Base-by-base conservation (phyloP, 2,888 invertebrate species). In the Didymodactylos carnosus region DNA sequence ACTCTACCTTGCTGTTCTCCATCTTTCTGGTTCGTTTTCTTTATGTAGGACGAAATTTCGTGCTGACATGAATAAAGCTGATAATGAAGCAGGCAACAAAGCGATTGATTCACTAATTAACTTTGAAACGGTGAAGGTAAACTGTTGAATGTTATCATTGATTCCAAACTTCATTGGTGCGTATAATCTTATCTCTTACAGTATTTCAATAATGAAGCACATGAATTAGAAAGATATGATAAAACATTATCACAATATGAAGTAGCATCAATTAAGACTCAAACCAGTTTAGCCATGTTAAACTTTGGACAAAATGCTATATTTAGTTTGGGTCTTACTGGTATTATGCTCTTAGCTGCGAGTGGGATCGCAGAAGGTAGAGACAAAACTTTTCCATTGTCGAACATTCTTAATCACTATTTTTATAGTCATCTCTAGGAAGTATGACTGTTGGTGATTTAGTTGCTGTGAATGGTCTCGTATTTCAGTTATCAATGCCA, bases 71-170 rank as follows among this genome's bases (percentile, higher is more conserved):
- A 99, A 99, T 85, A 88, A 88, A 82, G 95, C 97, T 0, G 98
- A 99, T 86, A 94, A 94, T 83, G 93, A 95, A 81, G 95, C 98
- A 0, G 94, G 97, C 23, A 94, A 94, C 83, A 92, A 92, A 84
- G 97, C 97, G 2, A 88, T 98, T 74, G 98, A 98, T 86, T 97
- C 97, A 0, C 87, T 99, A 49, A 94, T 99, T 79, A 98, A 98
- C 85, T 99, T 93, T 82, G 98, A 99, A 85, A 98, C 98, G 77
- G 98, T 99, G 0, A 98, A 98, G 87, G 92, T 92, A 84, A 77
- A 79, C 3, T 35, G 40, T 23, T 53, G 3, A n/a, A 29, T 29
- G n/a, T 23, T 51, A 39, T 46, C 11, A 49, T 40, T 16, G 16
- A 43, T 13, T 73, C 41, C 39, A 35, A n/a, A n/a, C n/a, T n/a